phyloP scores from a whole-genome alignment of 2,797 vertebrate genomes.

The Sciaenops ocellatus region DNA sequence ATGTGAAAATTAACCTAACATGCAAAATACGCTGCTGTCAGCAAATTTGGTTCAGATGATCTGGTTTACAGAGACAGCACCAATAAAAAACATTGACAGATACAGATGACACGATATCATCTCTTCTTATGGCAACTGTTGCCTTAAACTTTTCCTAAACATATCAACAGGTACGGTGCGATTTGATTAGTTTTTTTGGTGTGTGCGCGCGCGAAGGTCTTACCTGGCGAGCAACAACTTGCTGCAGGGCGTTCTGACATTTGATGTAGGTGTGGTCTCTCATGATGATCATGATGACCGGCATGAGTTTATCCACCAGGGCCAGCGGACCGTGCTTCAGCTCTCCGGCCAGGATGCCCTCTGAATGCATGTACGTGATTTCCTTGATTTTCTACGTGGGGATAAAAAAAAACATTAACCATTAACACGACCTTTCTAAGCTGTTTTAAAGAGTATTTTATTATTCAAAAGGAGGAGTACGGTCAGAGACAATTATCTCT shows the following conservation, averaged over 20 bases:
- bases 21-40: conserved; percentile 21
- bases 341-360: conserved; percentile 97
- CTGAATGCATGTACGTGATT: conserved; percentile 99
- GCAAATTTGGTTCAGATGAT: conserved; percentile 1
- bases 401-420: background rate
- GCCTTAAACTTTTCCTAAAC: too few relatives aligned
- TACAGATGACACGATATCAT: background rate
- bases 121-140: background rate
- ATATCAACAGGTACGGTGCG: too few relatives aligned
- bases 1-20: conserved; percentile 42
- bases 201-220: conserved; percentile 19
- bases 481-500: background rate
- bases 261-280: conserved; percentile 95
- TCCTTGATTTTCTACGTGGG: conserved; percentile 96
- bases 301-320: conserved; percentile 98
- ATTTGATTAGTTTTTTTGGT: background rate
- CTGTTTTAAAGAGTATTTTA: background rate
- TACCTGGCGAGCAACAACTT: conserved; percentile 95
- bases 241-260: conserved; percentile 98
- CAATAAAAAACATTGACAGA: background rate
- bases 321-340: conserved; percentile 97
- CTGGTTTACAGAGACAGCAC: background rate
- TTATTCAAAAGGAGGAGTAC: background rate
- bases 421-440: too few relatives aligned
- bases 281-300: conserved; percentile 99